Evolutionary conservation across 2,888 invertebrate genomes (phyloP).

Genomic region (Drosophila monieri): DNA sequence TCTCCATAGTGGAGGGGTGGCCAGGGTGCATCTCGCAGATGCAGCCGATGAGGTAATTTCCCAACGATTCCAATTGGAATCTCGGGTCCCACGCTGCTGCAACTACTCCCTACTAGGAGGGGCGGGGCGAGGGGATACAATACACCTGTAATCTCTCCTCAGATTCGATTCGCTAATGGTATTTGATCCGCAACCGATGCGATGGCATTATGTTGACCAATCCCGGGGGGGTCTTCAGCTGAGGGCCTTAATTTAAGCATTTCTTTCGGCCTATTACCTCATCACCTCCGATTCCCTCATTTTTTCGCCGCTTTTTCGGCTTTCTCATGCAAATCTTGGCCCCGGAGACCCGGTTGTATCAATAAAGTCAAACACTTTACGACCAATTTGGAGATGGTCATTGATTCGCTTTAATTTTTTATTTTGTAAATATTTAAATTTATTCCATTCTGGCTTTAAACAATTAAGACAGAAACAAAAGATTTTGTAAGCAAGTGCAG

Average conservation of each 20-base stretch:
- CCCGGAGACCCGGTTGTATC: neutral
- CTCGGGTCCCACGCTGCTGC: slow-evolving; percentile 26
- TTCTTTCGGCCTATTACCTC: slow-evolving; percentile 59
- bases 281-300: slow-evolving; percentile 23
- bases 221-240: slow-evolving; percentile 2
- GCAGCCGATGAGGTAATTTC: slow-evolving; percentile 23
- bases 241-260: slow-evolving; percentile 13
- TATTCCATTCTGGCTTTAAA: slow-evolving; percentile 14
- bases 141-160: slow-evolving; percentile 2
- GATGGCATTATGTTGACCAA: slow-evolving; percentile 11
- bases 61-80: neutral
- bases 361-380: slow-evolving; percentile 30
- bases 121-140: neutral
- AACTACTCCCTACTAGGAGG: neutral
- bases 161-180: slow-evolving; percentile 13
- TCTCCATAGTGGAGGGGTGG: neutral
- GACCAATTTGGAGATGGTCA: slow-evolving; percentile 31
- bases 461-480: neutral
- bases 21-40: neutral
- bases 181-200: slow-evolving; percentile 2
- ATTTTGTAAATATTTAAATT: slow-evolving; percentile 18
- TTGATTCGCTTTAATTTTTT: slow-evolving; percentile 32
- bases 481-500: slow-evolving; percentile 24
- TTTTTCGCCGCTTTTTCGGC: neutral
- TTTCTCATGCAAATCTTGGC: slow-evolving; percentile 29